Evolutionary conservation across 2,888 invertebrate species (phyloP).

Genomic region (Chalcis sispes): DNA sequence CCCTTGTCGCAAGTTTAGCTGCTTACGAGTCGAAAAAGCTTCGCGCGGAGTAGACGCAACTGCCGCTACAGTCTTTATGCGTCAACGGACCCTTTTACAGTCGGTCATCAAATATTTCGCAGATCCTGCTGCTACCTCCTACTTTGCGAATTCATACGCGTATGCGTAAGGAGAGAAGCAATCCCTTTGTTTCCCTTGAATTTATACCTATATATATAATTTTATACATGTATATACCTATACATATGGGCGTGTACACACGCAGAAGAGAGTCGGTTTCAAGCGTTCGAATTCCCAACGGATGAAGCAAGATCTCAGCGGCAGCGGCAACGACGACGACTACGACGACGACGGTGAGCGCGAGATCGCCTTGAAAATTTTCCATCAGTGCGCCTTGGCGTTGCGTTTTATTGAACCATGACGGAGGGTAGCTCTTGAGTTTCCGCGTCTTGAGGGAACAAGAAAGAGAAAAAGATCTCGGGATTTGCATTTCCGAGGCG

Average conservation of each 20-base stretch:
- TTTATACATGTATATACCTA: too few relatives aligned
- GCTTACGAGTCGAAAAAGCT: conserved; percentile 31
- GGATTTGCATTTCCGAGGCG: conserved; percentile 53
- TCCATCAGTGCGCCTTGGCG: conserved; percentile 4
- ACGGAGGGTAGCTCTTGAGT: conserved; percentile 44
- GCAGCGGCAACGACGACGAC: too few relatives aligned
- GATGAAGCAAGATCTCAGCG: too few relatives aligned
- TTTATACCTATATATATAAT: too few relatives aligned
- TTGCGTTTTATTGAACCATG: conserved; percentile 53
- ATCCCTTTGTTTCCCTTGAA: too few relatives aligned
- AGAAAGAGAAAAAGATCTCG: conserved; percentile 30
- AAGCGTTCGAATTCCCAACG: conserved; percentile 33
- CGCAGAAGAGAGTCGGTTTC: background rate
- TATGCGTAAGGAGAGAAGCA: too few relatives aligned
- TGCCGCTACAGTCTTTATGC: conserved; percentile 33
- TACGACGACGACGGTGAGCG: conserved; percentile 19
- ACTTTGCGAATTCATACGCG: conserved; percentile 52
- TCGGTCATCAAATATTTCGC: conserved; percentile 55
- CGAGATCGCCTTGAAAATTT: conserved; percentile 45
- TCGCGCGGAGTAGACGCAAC: background rate
- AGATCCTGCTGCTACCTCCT: conserved; percentile 5
- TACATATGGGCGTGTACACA: background rate
- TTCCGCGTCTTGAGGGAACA: conserved; percentile 30
- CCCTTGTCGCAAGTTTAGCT: conserved; percentile 26
- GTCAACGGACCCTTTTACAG: conserved; percentile 37